These are phyloP conservation scores for Sylvilagus bachmani DNA, from an alignment of 2,113 vertebrate genomes.

Conservation along the genomic window DNA sequence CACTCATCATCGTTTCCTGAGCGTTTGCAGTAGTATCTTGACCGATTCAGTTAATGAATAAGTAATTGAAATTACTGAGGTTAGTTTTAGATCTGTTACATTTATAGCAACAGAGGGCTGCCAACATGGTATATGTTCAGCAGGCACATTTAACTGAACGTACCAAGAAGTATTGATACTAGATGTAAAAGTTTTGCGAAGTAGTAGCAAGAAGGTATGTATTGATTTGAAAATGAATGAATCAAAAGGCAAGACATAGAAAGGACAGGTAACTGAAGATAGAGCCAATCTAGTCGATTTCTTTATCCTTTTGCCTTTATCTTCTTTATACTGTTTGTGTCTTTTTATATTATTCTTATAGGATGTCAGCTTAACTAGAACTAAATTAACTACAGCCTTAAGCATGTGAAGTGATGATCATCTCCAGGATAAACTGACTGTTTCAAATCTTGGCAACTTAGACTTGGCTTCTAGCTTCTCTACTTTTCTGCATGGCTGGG, in stretches of 20 bases:
- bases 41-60: not conserved
- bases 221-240: not conserved
- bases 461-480: constrained; percentile 59
- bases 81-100: not conserved
- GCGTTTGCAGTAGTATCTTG: not conserved
- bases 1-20: not conserved
- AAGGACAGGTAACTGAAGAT: not conserved
- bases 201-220: not conserved
- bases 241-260: not conserved
- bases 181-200: not conserved
- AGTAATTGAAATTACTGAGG: not conserved
- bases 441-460: constrained; percentile 52
- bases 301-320: not conserved
- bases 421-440: constrained; percentile 43
- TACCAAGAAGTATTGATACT: not conserved
- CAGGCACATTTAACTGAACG: not conserved
- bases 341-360: too few relatives aligned
- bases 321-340: not conserved
- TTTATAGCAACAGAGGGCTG: not conserved
- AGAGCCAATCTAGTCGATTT: not conserved
- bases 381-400: constrained; percentile 69
- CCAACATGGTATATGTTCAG: not conserved
- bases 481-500: constrained; percentile 58
- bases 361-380: constrained; percentile 70
- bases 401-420: constrained; percentile 16